phyloP scores from a whole-genome alignment of 2,113 vertebrate genomes.

The Erythrolamprus reginae region DNA sequence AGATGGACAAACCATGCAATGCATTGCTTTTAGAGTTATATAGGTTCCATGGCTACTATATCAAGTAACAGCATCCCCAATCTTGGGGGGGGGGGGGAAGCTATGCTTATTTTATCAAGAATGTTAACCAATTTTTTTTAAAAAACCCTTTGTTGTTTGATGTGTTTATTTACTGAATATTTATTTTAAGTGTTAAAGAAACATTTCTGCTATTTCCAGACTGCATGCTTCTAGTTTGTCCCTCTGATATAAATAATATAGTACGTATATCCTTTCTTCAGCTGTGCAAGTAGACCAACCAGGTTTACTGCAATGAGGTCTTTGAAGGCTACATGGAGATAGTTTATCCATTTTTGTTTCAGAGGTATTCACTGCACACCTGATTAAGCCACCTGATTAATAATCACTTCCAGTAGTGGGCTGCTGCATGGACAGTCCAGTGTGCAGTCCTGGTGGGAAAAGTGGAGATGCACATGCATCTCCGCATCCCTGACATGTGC shows the following conservation, averaged over 20 bases:
- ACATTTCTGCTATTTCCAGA: neutral
- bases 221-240: no score
- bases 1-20: neutral
- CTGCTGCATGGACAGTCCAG: no score
- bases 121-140: neutral
- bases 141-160: neutral
- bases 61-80: neutral
- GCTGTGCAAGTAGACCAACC: neutral
- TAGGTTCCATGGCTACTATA: neutral
- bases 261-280: neutral
- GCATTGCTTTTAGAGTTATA: neutral
- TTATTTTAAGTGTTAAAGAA: neutral
- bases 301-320: neutral
- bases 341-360: neutral
- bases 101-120: neutral
- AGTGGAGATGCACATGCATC: no score
- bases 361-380: neutral
- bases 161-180: neutral
- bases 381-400: neutral
- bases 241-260: no score
- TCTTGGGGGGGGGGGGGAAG: neutral
- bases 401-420: neutral
- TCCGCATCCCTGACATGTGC: no score
- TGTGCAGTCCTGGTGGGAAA: no score
- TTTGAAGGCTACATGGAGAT: neutral